Evolutionary conservation across 2,888 invertebrate genomes (phyloP), one percentile per base, ranked within the genome.

Genomic region (Coremacera marginata): DNA sequence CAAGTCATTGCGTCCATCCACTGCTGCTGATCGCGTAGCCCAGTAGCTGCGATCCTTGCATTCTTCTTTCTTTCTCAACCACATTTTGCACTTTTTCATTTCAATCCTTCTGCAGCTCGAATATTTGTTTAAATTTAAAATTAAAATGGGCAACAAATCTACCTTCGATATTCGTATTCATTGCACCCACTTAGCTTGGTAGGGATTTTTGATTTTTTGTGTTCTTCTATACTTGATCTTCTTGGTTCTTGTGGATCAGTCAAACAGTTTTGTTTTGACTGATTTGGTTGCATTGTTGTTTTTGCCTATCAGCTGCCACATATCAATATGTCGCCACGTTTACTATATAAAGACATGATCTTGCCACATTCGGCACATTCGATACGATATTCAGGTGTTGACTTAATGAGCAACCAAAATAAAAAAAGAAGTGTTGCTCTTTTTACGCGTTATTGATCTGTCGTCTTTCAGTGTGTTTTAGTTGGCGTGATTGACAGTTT

Each of bases 401-500:
- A 68, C 74, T 74, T 74, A 77, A 74, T 77, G 74, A 73, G 70
- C 60, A 70, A n/a, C n/a, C n/a, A 37, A 34, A 76, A 70, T 37
- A 22, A 44, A 22, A 14, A 44, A 9, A 16, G 14, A 68, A 27
- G 19, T 25, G 14, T 34, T 34, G 52, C n/a, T 25, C 16, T 65
- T 74, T 74, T 65, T 67, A 52, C 67, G 9, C 19, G 55, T 11
- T 70, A 51, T 31, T 68, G 67, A 37, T 68, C 19, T 65, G 49
- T 73, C 51, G 5, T 31, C 5, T 73, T 44, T 51, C 37, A 11
- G 65, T 62, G 68, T 14, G 22, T 62, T 77, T 77, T 74, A 31
- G 55, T 27, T 51, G 63, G 44, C 25, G 37, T 77, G 77, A 77
- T 77, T 77, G 77, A 77, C 77, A 68, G 74, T 74, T 77, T 63